Base-by-base conservation (phyloP, 2,888 invertebrate species). In the Tenthredo amoena region DNA sequence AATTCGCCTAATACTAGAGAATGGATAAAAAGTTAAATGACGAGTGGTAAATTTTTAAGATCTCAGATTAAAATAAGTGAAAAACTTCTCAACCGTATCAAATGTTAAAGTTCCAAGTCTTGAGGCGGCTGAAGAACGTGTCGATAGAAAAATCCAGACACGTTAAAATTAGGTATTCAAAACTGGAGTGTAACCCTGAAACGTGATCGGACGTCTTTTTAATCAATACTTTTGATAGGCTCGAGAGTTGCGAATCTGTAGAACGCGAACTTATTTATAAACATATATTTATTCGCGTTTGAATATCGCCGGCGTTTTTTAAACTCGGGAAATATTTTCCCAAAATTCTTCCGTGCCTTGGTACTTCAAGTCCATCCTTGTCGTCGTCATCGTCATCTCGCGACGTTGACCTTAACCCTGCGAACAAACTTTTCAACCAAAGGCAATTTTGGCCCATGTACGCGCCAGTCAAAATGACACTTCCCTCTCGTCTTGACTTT, bases 391-490 rank as follows among this genome's bases (percentile, higher is more conserved):
- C 72, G 26, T n/a, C 40, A 26, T 74, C 15, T 9, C 37, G 31
- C 21, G 34, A 55, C 26, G 50, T 50, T 77, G 62, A 81, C 81
- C 81, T 62, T 81, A 81, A 81, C 40, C 58, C 62, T 10, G 62
- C 9, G 58, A 62, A 37, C 81, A 62, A 81, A 58, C 81, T 81
- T 58, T 81, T 37, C 21, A 81, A 81, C 81, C 58, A 37, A 62
- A 81, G 40, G 40, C 62, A 81, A 81, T 81, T 62, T 81, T 12
- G 40, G 58, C 37, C 37, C 40, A n/a, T 81, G 81, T 81, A 81
- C 81, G 62, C 81, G 81, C 62, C 81, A 62, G 81, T 81, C 81
- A 62, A 58, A 81, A 58, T 62, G 81, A 81, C 81, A 58, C 58
- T 77, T 77, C 26, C 62, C 40, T 31, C 81, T 81, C 58, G 37